Percentiles rank a stretch among this genome's conserved stretches.
phyloP scores from a whole-genome alignment of 37 sponge, comb jelly and placozoan genomes.

The Bolinopsis microptera region DNA sequence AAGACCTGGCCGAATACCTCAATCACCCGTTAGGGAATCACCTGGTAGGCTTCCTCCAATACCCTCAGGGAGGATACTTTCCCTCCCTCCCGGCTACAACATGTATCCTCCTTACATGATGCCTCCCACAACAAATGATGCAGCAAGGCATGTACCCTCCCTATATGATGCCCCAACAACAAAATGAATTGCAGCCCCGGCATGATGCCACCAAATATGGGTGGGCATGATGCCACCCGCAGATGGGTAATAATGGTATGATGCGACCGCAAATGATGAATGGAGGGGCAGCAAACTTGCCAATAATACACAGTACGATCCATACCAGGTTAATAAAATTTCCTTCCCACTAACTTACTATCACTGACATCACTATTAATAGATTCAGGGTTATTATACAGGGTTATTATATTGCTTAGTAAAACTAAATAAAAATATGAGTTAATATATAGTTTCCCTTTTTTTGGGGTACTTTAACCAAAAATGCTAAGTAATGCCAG shows the following conservation, averaged over 20 bases:
- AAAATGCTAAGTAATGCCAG: background rate
- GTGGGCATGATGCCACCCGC: background rate
- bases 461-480: too few relatives aligned
- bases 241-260: background rate
- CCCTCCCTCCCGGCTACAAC: background rate
- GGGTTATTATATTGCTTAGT: too few relatives aligned
- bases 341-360: too few relatives aligned
- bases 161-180: background rate
- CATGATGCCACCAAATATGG: background rate
- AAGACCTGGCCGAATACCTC: background rate
- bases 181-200: background rate
- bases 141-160: background rate
- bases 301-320: constrained; percentile 37
- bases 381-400: too few relatives aligned
- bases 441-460: too few relatives aligned
- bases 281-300: background rate
- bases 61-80: background rate
- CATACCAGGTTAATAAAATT: constrained; percentile 65
- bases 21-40: background rate
- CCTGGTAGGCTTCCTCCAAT: background rate
- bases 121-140: background rate
- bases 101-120: constrained; percentile 50
- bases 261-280: background rate
- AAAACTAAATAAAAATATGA: too few relatives aligned
- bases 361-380: too few relatives aligned